Conservation (phyloP, 2,797 vertebrate genomes). For the Myotis myotis region DNA sequence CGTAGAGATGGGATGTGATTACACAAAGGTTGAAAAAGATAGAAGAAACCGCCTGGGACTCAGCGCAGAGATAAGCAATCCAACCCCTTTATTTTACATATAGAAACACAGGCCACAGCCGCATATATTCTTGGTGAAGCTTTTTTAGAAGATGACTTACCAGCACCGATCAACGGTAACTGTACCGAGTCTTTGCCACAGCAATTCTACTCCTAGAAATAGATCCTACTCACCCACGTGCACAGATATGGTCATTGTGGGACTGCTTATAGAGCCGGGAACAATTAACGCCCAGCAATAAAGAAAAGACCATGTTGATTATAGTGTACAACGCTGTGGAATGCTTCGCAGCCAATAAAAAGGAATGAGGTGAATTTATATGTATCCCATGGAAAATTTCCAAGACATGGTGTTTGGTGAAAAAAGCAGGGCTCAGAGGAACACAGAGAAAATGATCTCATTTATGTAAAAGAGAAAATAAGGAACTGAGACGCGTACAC, state of each 20-base stretch:
- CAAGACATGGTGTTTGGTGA: background rate
- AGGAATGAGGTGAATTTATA: background rate
- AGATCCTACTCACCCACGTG: background rate
- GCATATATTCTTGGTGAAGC: background rate
- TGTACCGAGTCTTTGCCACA: background rate
- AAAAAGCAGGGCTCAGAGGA: background rate
- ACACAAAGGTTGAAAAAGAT: background rate
- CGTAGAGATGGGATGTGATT: background rate
- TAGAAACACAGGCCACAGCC: background rate
- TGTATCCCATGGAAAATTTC: background rate
- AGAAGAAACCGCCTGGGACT: conserved; percentile 8
- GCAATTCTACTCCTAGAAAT: background rate
- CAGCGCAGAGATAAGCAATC: background rate
- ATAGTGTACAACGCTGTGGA: background rate
- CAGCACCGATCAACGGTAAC: background rate
- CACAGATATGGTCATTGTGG: background rate
- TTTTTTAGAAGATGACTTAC: conserved; percentile 21
- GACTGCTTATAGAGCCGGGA: background rate
- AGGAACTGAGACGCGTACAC: background rate
- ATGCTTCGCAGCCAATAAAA: background rate
- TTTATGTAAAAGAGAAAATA: background rate
- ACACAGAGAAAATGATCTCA: background rate
- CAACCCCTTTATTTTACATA: conserved; percentile 31
- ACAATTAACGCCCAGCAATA: background rate
- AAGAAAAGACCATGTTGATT: background rate